phyloP scores from a whole-genome alignment of 35 echinoderm and acorn worm species.

The Strongylocentrotus purpuratus region DNA sequence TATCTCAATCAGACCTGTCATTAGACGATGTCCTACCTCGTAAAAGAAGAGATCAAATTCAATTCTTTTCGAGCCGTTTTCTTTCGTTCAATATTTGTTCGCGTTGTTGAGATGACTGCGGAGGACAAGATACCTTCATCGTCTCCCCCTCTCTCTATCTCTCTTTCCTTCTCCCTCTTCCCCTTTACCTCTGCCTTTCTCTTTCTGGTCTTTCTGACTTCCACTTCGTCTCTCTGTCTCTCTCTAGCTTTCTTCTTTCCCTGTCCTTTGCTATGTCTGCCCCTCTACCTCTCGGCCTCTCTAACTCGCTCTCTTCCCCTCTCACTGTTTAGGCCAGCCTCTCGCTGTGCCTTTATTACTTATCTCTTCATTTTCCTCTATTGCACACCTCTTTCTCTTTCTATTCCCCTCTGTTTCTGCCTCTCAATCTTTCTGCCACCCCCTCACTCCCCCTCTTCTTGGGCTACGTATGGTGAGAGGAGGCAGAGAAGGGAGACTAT shows the following conservation, averaged over 20 bases:
- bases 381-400: background rate
- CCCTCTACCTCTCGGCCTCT: background rate
- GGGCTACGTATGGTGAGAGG: background rate
- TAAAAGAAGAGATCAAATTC: slow-evolving; percentile 39
- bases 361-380: background rate
- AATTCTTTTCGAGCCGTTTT: slow-evolving; percentile 37
- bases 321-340: too few species aligned
- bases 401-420: background rate
- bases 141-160: background rate
- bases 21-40: slow-evolving; percentile 7
- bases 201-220: background rate
- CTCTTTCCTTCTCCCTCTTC: background rate
- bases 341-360: background rate
- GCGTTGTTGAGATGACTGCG: background rate
- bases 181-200: background rate
- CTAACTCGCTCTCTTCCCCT: background rate
- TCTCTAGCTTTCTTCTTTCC: background rate
- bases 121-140: background rate
- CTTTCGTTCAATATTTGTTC: slow-evolving; percentile 40
- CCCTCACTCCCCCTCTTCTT: background rate
- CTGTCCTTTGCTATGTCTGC: background rate
- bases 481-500: background rate
- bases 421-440: too few species aligned
- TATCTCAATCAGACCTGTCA: slow-evolving; percentile 13
- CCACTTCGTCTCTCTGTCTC: background rate